Evolutionary conservation across 2,888 invertebrate genomes (phyloP).

Genomic region (Phaedon cochleariae): DNA sequence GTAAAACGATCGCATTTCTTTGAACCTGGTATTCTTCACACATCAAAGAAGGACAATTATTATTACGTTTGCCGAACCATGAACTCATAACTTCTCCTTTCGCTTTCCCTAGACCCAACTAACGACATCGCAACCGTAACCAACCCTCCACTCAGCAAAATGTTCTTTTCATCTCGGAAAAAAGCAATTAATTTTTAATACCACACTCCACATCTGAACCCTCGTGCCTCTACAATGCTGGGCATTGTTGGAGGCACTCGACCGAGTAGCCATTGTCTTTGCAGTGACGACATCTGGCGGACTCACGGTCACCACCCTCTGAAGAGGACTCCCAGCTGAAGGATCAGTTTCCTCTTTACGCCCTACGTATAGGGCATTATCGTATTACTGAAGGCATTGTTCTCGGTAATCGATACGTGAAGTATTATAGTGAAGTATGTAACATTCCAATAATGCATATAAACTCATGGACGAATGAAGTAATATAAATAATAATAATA

Average conservation of each 20-base stretch:
- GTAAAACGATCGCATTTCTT: too few species aligned
- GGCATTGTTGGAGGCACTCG: slow-evolving; percentile 39
- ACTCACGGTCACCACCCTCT: slow-evolving; percentile 44
- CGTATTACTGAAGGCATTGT: slow-evolving; percentile 37
- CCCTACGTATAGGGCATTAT: slow-evolving; percentile 35
- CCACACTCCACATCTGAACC: slow-evolving; percentile 19
- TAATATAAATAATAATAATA: too few species aligned
- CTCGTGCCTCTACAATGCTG: slow-evolving; percentile 35
- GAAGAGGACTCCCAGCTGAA: slow-evolving; percentile 36
- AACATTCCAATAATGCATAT: not conserved
- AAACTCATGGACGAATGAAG: too few species aligned
- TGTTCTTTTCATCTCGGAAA: slow-evolving; percentile 2
- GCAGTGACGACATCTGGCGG: slow-evolving; percentile 37
- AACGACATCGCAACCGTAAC: not conserved
- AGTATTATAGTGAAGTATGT: not conserved
- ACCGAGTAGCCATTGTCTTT: slow-evolving; percentile 44
- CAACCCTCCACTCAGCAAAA: not conserved
- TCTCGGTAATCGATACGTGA: slow-evolving; percentile 34
- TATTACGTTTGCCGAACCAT: not conserved
- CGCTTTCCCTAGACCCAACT: not conserved
- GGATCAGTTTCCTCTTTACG: slow-evolving; percentile 31
- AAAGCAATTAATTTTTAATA: slow-evolving; percentile 36
- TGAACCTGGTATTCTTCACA: too few species aligned
- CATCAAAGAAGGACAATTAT: not conserved
- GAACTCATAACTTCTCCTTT: not conserved